Evolutionary conservation across 2,888 invertebrate genomes (phyloP).

Genomic region (Protodeltote pygarga): DNA sequence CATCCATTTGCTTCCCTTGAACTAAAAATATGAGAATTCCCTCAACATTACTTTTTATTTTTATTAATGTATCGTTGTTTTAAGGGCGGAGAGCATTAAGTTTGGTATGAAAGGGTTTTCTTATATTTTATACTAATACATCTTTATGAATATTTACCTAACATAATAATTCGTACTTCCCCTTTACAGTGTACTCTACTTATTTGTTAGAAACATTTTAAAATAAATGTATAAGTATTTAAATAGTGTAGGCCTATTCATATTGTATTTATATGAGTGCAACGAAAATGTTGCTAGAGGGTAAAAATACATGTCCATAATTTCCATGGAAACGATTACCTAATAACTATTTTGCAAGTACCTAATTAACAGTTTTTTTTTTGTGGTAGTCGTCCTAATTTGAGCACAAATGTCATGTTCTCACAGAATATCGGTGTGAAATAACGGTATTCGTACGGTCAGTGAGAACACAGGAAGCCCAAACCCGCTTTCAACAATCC

Average conservation of each 20-base stretch:
- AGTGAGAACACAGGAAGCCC: too few species aligned
- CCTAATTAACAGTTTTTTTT: too few species aligned
- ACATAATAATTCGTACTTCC: conserved; percentile 55
- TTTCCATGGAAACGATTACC: too few species aligned
- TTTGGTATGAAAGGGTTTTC: conserved; percentile 60
- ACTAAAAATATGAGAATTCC: conserved; percentile 60
- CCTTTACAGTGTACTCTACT: conserved; percentile 66
- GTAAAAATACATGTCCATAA: too few species aligned
- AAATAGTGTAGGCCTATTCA: conserved; percentile 54
- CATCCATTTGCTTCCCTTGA: conserved; percentile 48
- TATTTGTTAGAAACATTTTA: conserved; percentile 65
- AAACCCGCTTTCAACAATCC: too few species aligned
- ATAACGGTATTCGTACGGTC: too few species aligned
- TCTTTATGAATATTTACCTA: conserved; percentile 62
- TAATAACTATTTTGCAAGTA: too few species aligned
- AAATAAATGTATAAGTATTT: conserved; percentile 51
- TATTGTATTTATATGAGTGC: conserved; percentile 8
- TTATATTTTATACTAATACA: conserved; percentile 61
- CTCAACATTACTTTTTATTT: conserved; percentile 30
- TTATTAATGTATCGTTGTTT: conserved; percentile 6
- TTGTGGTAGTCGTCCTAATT: too few species aligned
- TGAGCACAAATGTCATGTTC: too few species aligned
- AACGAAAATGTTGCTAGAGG: too few species aligned
- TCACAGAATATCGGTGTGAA: too few species aligned
- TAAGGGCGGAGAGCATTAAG: conserved; percentile 6